These are phyloP conservation scores for Synanthedon formicaeformis DNA, from an alignment of 2,888 invertebrate genomes.

Conservation along the genomic window DNA sequence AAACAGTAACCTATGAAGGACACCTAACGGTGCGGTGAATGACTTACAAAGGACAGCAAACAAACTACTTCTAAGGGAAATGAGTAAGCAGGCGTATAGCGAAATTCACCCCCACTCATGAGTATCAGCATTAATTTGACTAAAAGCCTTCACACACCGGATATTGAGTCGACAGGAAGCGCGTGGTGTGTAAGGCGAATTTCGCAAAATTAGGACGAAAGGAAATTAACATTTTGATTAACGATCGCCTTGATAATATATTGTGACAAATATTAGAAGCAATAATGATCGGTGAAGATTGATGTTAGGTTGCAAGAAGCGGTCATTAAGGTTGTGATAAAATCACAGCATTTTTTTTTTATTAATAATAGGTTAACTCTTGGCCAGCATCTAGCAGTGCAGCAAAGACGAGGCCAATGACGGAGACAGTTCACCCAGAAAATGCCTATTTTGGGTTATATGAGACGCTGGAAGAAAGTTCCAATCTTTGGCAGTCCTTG, in stretches of 20 bases:
- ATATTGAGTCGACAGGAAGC: conserved; percentile 43
- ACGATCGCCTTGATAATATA: conserved; percentile 7
- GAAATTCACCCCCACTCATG: conserved; percentile 17
- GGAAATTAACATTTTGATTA: conserved; percentile 33
- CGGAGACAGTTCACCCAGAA: too few species aligned
- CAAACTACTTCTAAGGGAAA: conserved; percentile 13
- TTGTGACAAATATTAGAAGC: neutral
- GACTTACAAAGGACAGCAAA: conserved; percentile 1
- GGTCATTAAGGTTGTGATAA: too few species aligned
- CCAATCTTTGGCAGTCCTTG: too few species aligned
- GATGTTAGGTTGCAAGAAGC: neutral
- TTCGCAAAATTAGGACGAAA: conserved; percentile 25
- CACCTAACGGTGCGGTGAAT: neutral
- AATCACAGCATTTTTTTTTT: neutral
- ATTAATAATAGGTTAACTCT: too few species aligned
- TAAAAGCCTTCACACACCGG: conserved; percentile 51
- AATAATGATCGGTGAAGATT: neutral
- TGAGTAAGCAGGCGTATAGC: conserved; percentile 24
- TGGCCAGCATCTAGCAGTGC: too few species aligned
- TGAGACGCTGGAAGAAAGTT: too few species aligned
- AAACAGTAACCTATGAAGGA: too few species aligned
- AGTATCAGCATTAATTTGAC: conserved; percentile 31
- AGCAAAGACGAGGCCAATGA: too few species aligned
- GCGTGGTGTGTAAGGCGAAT: conserved; percentile 19
- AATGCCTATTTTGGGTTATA: too few species aligned